These are phyloP conservation scores for Aphodius sticticus DNA, from an alignment of 2,888 invertebrate genomes.

Conservation along the genomic window DNA sequence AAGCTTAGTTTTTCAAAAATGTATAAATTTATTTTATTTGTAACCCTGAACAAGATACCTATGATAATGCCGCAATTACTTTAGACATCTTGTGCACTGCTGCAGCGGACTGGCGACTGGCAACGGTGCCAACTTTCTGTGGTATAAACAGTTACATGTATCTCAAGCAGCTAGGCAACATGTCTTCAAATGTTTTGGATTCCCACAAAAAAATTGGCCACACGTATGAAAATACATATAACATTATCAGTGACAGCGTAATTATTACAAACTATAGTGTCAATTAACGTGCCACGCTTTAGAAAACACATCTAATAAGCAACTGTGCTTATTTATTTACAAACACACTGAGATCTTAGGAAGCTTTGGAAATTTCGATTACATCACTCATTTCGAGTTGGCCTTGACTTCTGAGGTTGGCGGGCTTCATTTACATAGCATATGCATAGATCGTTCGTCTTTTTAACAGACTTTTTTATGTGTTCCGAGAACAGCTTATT, in stretches of 20 bases:
- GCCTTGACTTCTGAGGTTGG: constrained; percentile 20
- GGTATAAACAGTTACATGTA: too few relatives aligned
- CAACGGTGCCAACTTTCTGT: too few relatives aligned
- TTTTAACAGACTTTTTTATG: background rate
- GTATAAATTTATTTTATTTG: too few relatives aligned
- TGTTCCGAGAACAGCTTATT: background rate
- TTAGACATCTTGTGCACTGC: too few relatives aligned
- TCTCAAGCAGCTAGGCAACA: too few relatives aligned
- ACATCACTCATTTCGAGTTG: constrained; percentile 12
- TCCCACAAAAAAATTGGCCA: too few relatives aligned
- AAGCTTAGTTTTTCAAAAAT: too few relatives aligned
- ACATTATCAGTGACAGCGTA: background rate
- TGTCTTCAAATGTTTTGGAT: too few relatives aligned
- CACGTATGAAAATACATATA: too few relatives aligned
- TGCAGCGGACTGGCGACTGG: too few relatives aligned
- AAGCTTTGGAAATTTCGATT: constrained; percentile 7
- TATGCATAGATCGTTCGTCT: background rate
- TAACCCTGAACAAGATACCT: too few relatives aligned
- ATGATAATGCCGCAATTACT: too few relatives aligned
- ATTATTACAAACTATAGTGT: background rate
- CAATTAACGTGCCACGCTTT: background rate
- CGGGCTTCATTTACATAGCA: background rate
- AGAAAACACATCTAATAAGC: background rate
- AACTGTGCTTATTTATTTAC: background rate
- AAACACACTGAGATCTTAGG: background rate